Conservation (phyloP, 2,113 vertebrate species). For the Calidris pugnax region DNA sequence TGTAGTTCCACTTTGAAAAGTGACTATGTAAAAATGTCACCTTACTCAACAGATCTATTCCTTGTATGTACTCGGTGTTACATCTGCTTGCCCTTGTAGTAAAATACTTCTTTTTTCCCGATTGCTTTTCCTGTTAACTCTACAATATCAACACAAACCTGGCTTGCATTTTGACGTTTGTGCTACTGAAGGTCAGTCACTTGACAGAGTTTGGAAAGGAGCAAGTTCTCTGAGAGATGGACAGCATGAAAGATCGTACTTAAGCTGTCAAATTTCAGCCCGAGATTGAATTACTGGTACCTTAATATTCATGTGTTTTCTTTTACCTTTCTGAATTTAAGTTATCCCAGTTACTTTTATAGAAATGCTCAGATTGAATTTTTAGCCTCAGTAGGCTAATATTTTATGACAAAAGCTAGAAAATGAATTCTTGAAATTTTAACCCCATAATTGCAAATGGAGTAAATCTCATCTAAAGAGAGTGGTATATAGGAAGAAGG, state of each 20-base stretch:
- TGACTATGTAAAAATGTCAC: conserved; percentile 56
- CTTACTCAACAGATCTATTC: conserved; percentile 26
- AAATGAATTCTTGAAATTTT: not conserved
- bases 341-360: not conserved
- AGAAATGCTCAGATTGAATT: not conserved
- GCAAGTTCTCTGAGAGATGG: not conserved
- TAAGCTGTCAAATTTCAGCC: not conserved
- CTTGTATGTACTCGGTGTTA: not conserved
- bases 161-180: not conserved
- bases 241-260: not conserved
- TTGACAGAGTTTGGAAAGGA: not conserved
- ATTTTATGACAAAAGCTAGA: not conserved
- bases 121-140: not conserved
- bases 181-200: not conserved
- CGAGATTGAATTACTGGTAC: not conserved
- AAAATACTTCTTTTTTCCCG: not conserved
- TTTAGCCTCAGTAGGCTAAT: not conserved
- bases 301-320: not conserved
- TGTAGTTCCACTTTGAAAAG: conserved; percentile 47
- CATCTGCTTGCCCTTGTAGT: not conserved
- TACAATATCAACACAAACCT: not conserved
- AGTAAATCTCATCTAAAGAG: not conserved
- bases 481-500: not conserved
- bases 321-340: not conserved
- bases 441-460: not conserved